Percentiles rank a stretch among this genome's conserved stretches.
Evolutionary conservation across 2,888 invertebrate genomes (phyloP).

Genomic region (Eurois occulta): DNA sequence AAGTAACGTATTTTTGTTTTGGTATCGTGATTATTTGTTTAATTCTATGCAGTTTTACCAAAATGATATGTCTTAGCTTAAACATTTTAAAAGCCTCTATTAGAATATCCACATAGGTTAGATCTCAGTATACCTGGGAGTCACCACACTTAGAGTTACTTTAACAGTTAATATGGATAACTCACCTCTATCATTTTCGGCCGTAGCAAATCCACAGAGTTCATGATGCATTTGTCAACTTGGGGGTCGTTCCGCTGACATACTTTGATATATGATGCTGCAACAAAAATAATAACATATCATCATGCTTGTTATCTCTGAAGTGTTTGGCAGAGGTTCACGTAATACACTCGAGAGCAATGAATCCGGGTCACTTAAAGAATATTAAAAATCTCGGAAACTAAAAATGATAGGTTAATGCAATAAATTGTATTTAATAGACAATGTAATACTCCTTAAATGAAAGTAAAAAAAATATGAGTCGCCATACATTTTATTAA

Average conservation of each 20-base stretch:
- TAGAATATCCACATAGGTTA: no score
- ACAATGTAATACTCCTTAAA: no score
- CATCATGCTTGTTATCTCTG: background rate
- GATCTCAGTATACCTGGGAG: no score
- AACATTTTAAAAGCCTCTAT: background rate
- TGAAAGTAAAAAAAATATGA: no score
- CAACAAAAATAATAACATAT: conserved; percentile 69
- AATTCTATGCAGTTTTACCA: background rate
- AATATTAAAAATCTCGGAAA: no score
- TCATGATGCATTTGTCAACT: conserved; percentile 91
- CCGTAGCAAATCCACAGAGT: conserved; percentile 91
- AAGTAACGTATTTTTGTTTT: background rate
- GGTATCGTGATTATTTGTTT: background rate
- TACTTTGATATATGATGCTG: conserved; percentile 92
- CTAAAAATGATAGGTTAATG: no score
- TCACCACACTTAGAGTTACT: no score
- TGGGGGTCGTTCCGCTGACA: conserved; percentile 92
- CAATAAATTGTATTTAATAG: no score
- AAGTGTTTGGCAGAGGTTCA: background rate
- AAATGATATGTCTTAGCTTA: background rate
- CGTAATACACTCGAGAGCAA: no score
- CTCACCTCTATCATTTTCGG: conserved; percentile 90
- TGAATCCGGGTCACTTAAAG: no score
- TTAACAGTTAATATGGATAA: background rate
- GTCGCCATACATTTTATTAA: no score